Conservation (phyloP, 2,888 invertebrate species). For the Leucophenga maculata region DNA sequence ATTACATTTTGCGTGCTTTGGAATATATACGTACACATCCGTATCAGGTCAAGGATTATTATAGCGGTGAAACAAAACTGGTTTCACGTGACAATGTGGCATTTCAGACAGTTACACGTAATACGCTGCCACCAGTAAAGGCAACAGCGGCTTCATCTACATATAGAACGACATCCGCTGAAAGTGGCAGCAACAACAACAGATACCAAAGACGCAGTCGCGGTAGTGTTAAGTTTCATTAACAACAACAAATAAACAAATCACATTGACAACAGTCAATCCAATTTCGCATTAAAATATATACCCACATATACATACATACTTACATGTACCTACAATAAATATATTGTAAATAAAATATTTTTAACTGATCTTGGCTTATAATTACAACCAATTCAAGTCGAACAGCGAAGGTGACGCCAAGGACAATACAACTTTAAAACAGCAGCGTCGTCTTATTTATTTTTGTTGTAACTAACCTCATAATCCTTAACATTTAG, state of each 20-base stretch:
- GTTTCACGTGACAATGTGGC: conserved; percentile 54
- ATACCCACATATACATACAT: background rate
- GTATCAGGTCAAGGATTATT: conserved; percentile 56
- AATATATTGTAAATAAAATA: background rate
- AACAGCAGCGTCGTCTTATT: conserved; percentile 9
- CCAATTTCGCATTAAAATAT: background rate
- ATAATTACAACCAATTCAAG: background rate
- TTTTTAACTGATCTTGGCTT: background rate
- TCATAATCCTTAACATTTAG: conserved; percentile 80
- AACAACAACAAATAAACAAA: background rate
- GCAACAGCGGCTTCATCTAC: conserved; percentile 1
- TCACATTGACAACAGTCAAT: background rate
- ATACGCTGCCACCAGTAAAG: conserved; percentile 49
- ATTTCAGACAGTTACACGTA: conserved; percentile 53
- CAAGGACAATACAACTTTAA: conserved; percentile 39
- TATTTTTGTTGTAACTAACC: conserved; percentile 73
- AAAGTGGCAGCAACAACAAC: background rate
- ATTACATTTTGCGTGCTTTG: conserved; percentile 59
- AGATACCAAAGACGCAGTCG: conserved; percentile 27
- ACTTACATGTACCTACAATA: background rate
- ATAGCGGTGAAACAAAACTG: conserved; percentile 56
- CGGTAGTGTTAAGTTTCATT: conserved; percentile 2
- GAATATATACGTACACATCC: conserved; percentile 66
- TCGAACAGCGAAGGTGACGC: conserved; percentile 44
- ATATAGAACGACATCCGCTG: background rate